Percentiles rank a stretch among this genome's conserved stretches.
These are phyloP conservation scores for Saccostrea echinata DNA, from an alignment of 1,140 invertebrate genomes.

Conservation along the genomic window DNA sequence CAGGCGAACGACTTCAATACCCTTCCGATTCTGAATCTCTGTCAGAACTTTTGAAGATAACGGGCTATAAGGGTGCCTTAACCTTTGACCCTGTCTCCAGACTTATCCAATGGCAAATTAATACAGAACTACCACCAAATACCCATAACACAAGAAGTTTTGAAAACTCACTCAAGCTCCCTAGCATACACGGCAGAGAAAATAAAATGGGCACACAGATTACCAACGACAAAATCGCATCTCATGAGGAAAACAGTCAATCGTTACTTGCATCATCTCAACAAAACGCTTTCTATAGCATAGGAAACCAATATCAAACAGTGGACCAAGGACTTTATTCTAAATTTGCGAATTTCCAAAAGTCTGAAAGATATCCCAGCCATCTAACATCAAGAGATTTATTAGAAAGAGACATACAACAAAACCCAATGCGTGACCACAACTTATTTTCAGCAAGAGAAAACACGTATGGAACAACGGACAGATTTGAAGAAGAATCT, in stretches of 20 bases:
- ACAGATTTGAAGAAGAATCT: no score
- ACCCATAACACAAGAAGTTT: background rate
- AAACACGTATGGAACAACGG: background rate
- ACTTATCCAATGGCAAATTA: constrained; percentile 55
- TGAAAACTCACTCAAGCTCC: background rate
- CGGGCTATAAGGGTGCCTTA: constrained; percentile 48
- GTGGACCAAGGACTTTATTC: background rate
- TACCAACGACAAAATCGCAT: background rate
- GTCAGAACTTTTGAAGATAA: constrained; percentile 47
- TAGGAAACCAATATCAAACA: background rate
- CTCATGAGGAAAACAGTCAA: background rate
- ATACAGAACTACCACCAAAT: constrained; percentile 30
- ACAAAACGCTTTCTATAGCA: background rate
- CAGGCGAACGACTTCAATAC: background rate
- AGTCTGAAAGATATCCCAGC: background rate
- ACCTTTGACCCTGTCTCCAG: constrained; percentile 50
- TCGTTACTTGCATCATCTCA: background rate
- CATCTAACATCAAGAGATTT: background rate
- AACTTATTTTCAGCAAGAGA: background rate
- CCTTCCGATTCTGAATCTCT: background rate
- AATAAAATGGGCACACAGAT: background rate
- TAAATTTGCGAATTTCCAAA: background rate
- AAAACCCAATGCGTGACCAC: background rate
- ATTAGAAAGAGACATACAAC: background rate
- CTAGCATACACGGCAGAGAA: background rate